Evolutionary conservation across 2,113 vertebrate genomes (phyloP).

Genomic region (Chrysemys picta): DNA sequence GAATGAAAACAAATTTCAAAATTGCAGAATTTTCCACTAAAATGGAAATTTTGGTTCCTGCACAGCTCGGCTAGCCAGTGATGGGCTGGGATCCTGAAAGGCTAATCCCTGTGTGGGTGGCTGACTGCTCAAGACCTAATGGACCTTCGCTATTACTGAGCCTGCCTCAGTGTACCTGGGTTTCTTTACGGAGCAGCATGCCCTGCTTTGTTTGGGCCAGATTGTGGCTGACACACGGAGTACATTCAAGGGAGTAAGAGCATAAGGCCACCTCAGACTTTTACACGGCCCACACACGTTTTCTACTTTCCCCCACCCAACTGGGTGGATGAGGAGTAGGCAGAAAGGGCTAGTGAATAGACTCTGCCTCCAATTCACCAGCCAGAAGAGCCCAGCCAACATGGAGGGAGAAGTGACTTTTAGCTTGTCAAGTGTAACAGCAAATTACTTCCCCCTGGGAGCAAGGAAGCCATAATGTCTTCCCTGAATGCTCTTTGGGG

Average conservation of each 20-base stretch:
- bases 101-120: neutral
- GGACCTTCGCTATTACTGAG: neutral
- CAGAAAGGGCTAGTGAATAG: neutral
- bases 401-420: neutral
- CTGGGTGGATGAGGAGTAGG: neutral
- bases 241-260: neutral
- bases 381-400: neutral
- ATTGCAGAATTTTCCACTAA: neutral
- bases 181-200: neutral
- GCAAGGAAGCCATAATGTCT: neutral
- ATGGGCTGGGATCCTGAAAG: neutral
- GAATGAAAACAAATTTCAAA: neutral
- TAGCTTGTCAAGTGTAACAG: neutral
- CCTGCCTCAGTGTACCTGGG: neutral
- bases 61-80: rapidly evolving
- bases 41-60: rapidly evolving
- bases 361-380: neutral
- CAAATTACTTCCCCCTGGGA: neutral
- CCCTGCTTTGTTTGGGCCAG: conserved; percentile 25
- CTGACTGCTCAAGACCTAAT: neutral
- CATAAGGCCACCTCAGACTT: neutral
- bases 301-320: neutral
- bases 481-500: neutral
- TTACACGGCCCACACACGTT: neutral
- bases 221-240: neutral